phyloP scores from a whole-genome alignment of 2,888 invertebrate species.

The Invenusta paracnida region DNA sequence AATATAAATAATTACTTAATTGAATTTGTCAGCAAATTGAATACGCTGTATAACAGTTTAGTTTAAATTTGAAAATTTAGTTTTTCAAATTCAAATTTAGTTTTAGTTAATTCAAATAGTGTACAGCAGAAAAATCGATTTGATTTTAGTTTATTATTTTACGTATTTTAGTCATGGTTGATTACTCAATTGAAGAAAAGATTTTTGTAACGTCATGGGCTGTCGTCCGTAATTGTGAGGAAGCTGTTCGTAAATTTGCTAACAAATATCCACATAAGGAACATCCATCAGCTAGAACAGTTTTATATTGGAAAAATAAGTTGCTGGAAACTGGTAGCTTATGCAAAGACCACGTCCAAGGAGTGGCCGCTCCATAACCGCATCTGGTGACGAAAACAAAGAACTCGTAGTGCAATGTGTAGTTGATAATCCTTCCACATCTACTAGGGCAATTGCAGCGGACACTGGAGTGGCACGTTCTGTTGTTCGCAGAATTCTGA shows the following conservation, averaged over 20 bases:
- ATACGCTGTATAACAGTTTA: no score
- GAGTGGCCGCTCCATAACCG: slow-evolving; percentile 23
- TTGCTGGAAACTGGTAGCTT: slow-evolving; percentile 27
- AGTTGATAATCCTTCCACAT: slow-evolving; percentile 23
- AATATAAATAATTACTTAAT: background rate
- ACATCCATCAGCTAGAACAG: slow-evolving; percentile 26
- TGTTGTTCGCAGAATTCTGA: slow-evolving; percentile 33
- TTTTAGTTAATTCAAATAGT: background rate
- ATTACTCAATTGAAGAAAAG: slow-evolving; percentile 6
- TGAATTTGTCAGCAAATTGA: background rate
- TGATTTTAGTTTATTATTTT: background rate
- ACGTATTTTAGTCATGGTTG: slow-evolving; percentile 25
- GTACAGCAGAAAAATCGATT: slow-evolving; percentile 24
- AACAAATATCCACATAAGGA: slow-evolving; percentile 7
- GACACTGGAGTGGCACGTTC: slow-evolving; percentile 18
- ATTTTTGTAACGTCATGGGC: slow-evolving; percentile 23
- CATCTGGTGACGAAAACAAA: slow-evolving; percentile 25
- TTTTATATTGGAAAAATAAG: slow-evolving; percentile 29
- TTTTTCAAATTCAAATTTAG: background rate
- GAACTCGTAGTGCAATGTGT: slow-evolving; percentile 27
- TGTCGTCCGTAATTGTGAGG: slow-evolving; percentile 14
- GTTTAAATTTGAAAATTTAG: background rate
- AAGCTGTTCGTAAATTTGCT: slow-evolving; percentile 16
- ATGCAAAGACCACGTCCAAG: slow-evolving; percentile 24
- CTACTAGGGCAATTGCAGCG: slow-evolving; percentile 26